These are phyloP conservation scores for Sarcophaga caerulescens DNA, from an alignment of 2,888 invertebrate genomes.

Conservation along the genomic window DNA sequence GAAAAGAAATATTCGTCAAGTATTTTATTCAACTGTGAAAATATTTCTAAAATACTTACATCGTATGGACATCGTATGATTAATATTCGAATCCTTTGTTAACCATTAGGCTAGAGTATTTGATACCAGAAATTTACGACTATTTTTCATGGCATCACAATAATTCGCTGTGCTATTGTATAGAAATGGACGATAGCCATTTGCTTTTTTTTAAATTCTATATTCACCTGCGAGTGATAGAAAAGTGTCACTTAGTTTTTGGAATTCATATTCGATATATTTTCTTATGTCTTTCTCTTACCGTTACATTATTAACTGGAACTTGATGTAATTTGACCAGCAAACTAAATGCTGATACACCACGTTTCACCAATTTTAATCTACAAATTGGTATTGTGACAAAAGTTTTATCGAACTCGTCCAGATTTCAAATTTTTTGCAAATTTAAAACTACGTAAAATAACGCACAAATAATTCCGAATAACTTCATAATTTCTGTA, in stretches of 20 bases:
- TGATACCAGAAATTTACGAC: too few relatives aligned
- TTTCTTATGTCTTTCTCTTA: conserved; percentile 5
- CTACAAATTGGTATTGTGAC: conserved; percentile 43
- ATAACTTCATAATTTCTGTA: neutral
- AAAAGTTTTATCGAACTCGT: conserved; percentile 38
- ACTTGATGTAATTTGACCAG: conserved; percentile 34
- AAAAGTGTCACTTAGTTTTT: neutral
- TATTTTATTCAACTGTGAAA: too few relatives aligned
- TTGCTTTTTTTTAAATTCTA: conserved; percentile 15
- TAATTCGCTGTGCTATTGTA: conserved; percentile 43
- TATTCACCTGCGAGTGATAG: neutral
- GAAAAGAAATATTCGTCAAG: too few relatives aligned
- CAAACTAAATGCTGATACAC: too few relatives aligned
- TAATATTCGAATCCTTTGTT: too few relatives aligned
- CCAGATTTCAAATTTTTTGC: conserved; percentile 34
- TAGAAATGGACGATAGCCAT: conserved; percentile 56
- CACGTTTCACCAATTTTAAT: conserved; percentile 35
- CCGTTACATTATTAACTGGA: conserved; percentile 47
- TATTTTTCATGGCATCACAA: conserved; percentile 36
- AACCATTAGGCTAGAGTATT: too few relatives aligned
- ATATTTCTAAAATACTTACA: too few relatives aligned
- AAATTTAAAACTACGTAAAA: neutral
- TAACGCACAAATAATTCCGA: neutral
- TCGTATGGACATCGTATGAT: too few relatives aligned
- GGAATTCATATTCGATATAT: neutral